phyloP scores from a whole-genome alignment of 2,113 vertebrate species.

The Amia ocellicauda region DNA sequence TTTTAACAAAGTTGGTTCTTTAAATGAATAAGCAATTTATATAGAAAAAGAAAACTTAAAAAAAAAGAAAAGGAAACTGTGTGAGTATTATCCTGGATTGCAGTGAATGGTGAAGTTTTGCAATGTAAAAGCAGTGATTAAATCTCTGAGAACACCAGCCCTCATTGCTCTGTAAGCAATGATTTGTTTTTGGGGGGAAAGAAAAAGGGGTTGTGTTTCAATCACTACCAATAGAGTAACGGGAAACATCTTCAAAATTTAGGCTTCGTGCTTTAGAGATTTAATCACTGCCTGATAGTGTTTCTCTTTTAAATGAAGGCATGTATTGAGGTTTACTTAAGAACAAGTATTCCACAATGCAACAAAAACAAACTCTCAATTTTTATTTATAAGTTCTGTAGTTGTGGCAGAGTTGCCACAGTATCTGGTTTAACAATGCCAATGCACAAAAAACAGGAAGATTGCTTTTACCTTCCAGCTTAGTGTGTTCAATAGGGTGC shows the following conservation, averaged over 20 bases:
- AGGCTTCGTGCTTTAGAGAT: constrained; percentile 30
- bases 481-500: constrained; percentile 38
- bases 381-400: constrained; percentile 20
- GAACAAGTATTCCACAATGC: constrained; percentile 43
- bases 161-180: constrained; percentile 50
- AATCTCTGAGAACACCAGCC: constrained; percentile 36
- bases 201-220: background rate
- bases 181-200: background rate
- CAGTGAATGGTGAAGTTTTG: constrained; percentile 59
- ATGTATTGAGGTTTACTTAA: constrained; percentile 55
- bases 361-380: constrained; percentile 36
- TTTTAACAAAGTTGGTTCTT: constrained; percentile 41
- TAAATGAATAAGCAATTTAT: constrained; percentile 27
- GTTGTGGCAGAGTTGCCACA: constrained; percentile 23
- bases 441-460: constrained; percentile 5
- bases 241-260: constrained; percentile 9
- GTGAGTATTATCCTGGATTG: constrained; percentile 50
- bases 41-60: constrained; percentile 12
- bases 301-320: constrained; percentile 73
- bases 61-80: background rate
- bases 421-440: constrained; percentile 19
- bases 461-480: constrained; percentile 25
- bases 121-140: constrained; percentile 59
- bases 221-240: background rate
- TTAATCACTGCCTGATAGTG: constrained; percentile 58